Conservation (phyloP, 2,888 invertebrate genomes). For the Chaetogeoica ovagalla region DNA sequence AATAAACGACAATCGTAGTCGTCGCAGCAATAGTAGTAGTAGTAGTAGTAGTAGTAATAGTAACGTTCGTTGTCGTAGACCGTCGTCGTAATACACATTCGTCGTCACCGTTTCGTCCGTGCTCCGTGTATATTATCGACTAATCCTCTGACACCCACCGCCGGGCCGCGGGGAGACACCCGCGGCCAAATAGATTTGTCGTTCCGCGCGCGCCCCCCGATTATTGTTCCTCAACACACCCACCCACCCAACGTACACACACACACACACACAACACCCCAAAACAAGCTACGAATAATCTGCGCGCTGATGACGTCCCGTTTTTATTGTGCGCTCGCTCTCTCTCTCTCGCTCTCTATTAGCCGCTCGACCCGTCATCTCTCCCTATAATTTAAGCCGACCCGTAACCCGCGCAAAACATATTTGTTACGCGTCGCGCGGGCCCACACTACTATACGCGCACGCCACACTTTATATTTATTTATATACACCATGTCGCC, state of each 20-base stretch:
- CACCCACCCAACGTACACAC: no score
- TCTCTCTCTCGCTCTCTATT: constrained; percentile 2
- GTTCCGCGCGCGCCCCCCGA: constrained; percentile 1
- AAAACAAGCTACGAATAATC: constrained; percentile 49
- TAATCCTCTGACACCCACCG: constrained; percentile 9
- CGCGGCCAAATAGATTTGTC: constrained; percentile 23
- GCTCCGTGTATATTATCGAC: background rate
- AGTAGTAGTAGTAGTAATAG: no score
- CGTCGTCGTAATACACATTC: constrained; percentile 10
- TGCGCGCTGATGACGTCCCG: constrained; percentile 10
- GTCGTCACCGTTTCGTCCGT: background rate
- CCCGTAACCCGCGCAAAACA: constrained; percentile 14
- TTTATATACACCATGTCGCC: background rate
- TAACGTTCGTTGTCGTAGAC: background rate
- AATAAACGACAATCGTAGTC: constrained; percentile 8
- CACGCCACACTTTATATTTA: background rate
- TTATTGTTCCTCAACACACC: constrained; percentile 10
- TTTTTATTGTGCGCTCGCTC: constrained; percentile 10
- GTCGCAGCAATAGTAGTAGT: background rate
- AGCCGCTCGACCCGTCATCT: constrained; percentile 5
- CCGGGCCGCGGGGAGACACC: background rate
- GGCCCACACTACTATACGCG: background rate
- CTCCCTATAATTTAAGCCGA: constrained; percentile 14
- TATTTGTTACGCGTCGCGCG: constrained; percentile 23
- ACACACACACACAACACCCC: no score